These are phyloP conservation scores for Rhea pennata DNA, from an alignment of 2,113 vertebrate genomes.

Conservation along the genomic window DNA sequence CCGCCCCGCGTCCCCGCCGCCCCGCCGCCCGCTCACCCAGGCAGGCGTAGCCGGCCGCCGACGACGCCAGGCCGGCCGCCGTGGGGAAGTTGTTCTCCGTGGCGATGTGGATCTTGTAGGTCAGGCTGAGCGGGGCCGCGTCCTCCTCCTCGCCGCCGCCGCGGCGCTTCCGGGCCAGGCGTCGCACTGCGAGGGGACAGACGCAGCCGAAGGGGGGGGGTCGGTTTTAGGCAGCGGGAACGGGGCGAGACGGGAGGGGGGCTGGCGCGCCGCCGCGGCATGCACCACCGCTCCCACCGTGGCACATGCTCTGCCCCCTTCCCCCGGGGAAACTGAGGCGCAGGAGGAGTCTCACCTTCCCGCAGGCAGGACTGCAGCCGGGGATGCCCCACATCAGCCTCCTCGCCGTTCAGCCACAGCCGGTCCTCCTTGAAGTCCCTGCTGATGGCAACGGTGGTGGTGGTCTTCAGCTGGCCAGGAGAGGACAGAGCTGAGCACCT, in stretches of 20 bases:
- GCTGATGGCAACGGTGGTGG: slow-evolving; percentile 87
- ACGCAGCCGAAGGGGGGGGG: no score
- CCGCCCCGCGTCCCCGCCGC: background rate
- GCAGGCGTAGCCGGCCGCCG: slow-evolving; percentile 93
- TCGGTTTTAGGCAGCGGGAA: no score
- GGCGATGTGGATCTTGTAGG: slow-evolving; percentile 90
- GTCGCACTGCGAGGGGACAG: slow-evolving; percentile 78
- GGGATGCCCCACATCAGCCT: slow-evolving; percentile 84
- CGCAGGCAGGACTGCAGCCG: slow-evolving; percentile 90
- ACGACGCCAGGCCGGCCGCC: slow-evolving; percentile 92
- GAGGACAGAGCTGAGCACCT: fast-evolving
- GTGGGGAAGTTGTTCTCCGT: slow-evolving; percentile 95
- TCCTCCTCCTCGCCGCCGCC: slow-evolving; percentile 17
- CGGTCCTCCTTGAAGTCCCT: slow-evolving; percentile 86
- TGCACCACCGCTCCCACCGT: background rate
- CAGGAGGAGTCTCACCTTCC: slow-evolving; percentile 81
- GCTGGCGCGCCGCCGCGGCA: background rate
- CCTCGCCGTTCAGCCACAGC: slow-evolving; percentile 92
- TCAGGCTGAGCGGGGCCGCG: slow-evolving; percentile 52
- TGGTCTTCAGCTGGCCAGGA: slow-evolving; percentile 87
- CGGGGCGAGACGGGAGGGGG: background rate
- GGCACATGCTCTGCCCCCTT: no score
- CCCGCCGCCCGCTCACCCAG: slow-evolving; percentile 79
- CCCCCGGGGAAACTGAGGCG: background rate
- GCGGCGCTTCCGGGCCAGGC: slow-evolving; percentile 84